phyloP scores from a whole-genome alignment of 2,888 invertebrate genomes.

The Eutolmus rufibarbis region DNA sequence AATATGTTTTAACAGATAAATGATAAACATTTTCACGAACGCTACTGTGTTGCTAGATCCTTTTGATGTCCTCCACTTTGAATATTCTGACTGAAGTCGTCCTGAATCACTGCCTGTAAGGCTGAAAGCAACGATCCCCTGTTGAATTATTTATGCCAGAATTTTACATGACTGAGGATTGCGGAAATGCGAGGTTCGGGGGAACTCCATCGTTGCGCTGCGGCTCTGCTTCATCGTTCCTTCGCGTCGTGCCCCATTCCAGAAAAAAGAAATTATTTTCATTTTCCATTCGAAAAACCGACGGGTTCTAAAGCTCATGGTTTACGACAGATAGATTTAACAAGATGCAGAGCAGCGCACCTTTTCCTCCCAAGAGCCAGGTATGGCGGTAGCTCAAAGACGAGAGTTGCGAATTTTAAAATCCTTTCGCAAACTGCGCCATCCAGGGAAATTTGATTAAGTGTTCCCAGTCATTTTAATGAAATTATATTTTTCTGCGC shows the following conservation, averaged over 20 bases:
- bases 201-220: not conserved
- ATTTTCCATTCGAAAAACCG: not conserved
- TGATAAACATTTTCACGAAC: not conserved
- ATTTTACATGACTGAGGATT: not conserved
- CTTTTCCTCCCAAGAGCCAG: not conserved
- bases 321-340: not conserved
- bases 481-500: not conserved
- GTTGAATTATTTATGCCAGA: not conserved
- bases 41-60: not conserved
- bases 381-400: not conserved
- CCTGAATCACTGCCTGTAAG: not conserved
- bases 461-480: not conserved
- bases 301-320: not conserved
- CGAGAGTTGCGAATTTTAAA: not conserved
- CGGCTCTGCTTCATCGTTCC: not conserved
- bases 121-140: not conserved
- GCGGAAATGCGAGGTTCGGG: not conserved
- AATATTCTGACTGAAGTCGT: not conserved
- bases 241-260: not conserved
- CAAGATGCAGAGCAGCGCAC: not conserved
- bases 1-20: not conserved
- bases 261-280: not conserved
- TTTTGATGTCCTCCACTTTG: not conserved
- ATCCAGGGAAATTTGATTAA: not conserved
- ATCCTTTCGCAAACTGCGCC: not conserved